phyloP scores from a whole-genome alignment of 1,140 invertebrate genomes.

The Micrasema longulum region DNA sequence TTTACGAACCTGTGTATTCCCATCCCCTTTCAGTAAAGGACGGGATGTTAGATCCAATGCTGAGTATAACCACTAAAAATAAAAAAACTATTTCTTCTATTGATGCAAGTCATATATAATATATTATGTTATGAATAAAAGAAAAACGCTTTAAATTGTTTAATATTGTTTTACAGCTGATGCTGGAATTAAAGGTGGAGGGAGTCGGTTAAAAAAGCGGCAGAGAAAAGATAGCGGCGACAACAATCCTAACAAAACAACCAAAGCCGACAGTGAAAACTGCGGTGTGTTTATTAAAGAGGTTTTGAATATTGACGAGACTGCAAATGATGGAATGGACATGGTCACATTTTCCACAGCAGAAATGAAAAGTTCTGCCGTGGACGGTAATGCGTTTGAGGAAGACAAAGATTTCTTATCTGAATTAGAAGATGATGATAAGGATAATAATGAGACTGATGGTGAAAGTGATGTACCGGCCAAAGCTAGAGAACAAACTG shows the following conservation, averaged over 20 bases:
- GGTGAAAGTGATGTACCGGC: slow-evolving; percentile 56
- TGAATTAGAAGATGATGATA: slow-evolving; percentile 66
- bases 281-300: slow-evolving; percentile 53
- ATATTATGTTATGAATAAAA: no score
- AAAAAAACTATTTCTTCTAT: no score
- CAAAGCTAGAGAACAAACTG: slow-evolving; percentile 47
- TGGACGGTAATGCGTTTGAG: slow-evolving; percentile 36
- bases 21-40: no score
- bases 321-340: slow-evolving; percentile 66
- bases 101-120: no score
- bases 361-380: slow-evolving; percentile 50
- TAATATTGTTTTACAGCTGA: slow-evolving; percentile 30
- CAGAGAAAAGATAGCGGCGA: slow-evolving; percentile 70
- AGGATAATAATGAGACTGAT: slow-evolving; percentile 65
- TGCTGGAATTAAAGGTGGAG: slow-evolving; percentile 46
- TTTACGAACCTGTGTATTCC: no score
- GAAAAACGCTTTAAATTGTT: no score
- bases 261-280: slow-evolving; percentile 58
- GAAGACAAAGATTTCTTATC: slow-evolving; percentile 65
- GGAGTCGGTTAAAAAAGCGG: slow-evolving; percentile 60
- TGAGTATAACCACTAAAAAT: no score
- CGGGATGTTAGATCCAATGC: no score
- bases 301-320: slow-evolving; percentile 65
- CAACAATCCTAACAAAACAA: slow-evolving; percentile 64
- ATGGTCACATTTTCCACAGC: slow-evolving; percentile 59